A percentile compares a stretch with the other conserved stretches of the same genome.
These are phyloP conservation scores for Acinonyx jubatus DNA, from an alignment of 2,113 vertebrate genomes.

Conservation along the genomic window DNA sequence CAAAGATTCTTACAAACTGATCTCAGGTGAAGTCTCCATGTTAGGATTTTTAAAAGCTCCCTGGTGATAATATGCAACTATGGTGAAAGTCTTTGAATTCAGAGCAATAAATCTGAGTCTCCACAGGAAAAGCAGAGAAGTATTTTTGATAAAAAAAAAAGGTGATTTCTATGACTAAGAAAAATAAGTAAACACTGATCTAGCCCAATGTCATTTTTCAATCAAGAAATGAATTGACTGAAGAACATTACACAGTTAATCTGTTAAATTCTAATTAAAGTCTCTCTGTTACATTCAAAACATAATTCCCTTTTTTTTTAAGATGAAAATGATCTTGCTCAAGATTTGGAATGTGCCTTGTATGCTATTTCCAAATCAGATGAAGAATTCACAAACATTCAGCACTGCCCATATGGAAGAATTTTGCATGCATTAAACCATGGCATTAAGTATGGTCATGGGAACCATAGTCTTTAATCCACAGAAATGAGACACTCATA, in stretches of 20 bases:
- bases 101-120: neutral
- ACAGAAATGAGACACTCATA: constrained; percentile 49
- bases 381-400: constrained; percentile 58
- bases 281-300: neutral
- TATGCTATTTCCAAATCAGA: constrained; percentile 66
- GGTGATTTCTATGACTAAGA: neutral
- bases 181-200: neutral
- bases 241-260: neutral
- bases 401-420: constrained; percentile 63
- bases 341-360: constrained; percentile 56
- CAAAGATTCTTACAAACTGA: neutral
- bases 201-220: neutral
- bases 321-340: constrained; percentile 10
- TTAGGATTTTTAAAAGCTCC: neutral
- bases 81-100: neutral
- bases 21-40: neutral
- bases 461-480: constrained; percentile 51
- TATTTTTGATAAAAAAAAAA: neutral
- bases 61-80: neutral
- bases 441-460: constrained; percentile 62
- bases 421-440: constrained; percentile 66
- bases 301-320: neutral
- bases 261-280: constrained; percentile 51
- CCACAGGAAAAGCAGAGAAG: fast-evolving
- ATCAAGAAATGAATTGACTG: neutral